phyloP scores from a whole-genome alignment of 2,113 vertebrate species.

The Atlantisia rogersi region DNA sequence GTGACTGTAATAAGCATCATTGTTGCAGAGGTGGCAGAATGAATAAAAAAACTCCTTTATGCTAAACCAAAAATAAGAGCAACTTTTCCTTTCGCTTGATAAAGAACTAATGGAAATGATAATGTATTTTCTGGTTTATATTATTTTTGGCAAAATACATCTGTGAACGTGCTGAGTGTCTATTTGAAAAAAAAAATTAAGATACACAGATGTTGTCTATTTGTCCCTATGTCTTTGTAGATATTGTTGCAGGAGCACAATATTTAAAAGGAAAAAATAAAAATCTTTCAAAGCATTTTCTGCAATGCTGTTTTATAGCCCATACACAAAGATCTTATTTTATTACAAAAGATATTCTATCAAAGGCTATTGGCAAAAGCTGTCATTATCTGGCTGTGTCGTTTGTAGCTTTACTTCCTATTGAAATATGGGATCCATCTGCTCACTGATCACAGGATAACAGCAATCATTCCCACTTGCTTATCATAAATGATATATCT shows the following conservation, averaged over 20 bases:
- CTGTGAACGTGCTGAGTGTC: neutral
- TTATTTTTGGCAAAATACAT: neutral
- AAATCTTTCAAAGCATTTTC: constrained; percentile 60
- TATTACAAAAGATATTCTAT: constrained; percentile 33
- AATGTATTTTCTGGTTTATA: neutral
- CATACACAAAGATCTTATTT: constrained; percentile 36
- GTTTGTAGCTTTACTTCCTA: constrained; percentile 40
- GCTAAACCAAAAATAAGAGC: neutral
- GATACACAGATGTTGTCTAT: constrained; percentile 34
- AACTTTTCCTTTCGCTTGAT: neutral
- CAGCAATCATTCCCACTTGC: constrained; percentile 9
- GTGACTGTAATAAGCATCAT: neutral
- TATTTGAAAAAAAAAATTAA: constrained; percentile 24
- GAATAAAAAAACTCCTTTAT: neutral
- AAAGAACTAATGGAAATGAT: neutral
- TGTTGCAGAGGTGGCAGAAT: neutral
- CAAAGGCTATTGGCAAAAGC: constrained; percentile 41
- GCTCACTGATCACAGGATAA: constrained; percentile 19
- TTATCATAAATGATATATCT: constrained; percentile 27
- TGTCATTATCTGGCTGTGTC: constrained; percentile 30
- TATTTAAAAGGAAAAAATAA: constrained; percentile 44
- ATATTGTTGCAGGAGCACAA: constrained; percentile 15
- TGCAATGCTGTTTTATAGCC: constrained; percentile 44
- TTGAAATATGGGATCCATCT: constrained; percentile 61
- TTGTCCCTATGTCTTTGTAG: constrained; percentile 23